Base-by-base conservation (phyloP, 2,797 vertebrate species). In the Dipus sagitta region DNA sequence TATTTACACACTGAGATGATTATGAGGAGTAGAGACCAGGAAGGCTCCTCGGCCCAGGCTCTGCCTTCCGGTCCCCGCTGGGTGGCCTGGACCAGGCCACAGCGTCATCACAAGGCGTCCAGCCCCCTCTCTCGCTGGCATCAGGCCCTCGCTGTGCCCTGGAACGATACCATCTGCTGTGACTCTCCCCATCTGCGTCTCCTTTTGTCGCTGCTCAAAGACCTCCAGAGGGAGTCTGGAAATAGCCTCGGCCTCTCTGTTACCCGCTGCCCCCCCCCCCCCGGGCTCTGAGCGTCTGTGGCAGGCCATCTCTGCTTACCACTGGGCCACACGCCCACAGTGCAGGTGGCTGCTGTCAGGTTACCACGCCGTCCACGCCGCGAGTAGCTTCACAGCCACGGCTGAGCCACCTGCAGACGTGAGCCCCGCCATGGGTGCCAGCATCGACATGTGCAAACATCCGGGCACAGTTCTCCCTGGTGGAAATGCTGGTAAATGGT, bases 81-180 rank as follows among this genome's bases (percentile, higher is more conserved):
- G 87, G 34, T 14, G 32, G 89, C 83, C 71, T 79, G 54, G 52
- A 94, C 80, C 62, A 92, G 83, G 70, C 92, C 93, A 85, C 21
- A 68, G 64, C 28, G 52, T 82, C 79, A 80, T 93, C 82, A n/a
- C 4, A 9, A 72, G 75, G 86, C 64, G 54, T 65, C 72, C 52
- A 38, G 78, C 67, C 65, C 70, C 52, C 21, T 0, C 24, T 75
- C 72, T 65, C 72, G 86, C 79, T 94, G 90, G 90, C 24, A 12
- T 90, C 92, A 76, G 90, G 62, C 62, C 90, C 70, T 77, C 68
- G 67, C 47, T 68, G 24, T 17, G 94, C 74, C 80, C 88, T 77
- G 72, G 71, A 64, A 58, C n/a, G 93, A 78, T 58, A 70, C 95
- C 92, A 91, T 95, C 94, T 95, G 95, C 85, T 0, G 3, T 34